Conservation (phyloP, 2,888 invertebrate genomes). For the Flexamia atlantica region DNA sequence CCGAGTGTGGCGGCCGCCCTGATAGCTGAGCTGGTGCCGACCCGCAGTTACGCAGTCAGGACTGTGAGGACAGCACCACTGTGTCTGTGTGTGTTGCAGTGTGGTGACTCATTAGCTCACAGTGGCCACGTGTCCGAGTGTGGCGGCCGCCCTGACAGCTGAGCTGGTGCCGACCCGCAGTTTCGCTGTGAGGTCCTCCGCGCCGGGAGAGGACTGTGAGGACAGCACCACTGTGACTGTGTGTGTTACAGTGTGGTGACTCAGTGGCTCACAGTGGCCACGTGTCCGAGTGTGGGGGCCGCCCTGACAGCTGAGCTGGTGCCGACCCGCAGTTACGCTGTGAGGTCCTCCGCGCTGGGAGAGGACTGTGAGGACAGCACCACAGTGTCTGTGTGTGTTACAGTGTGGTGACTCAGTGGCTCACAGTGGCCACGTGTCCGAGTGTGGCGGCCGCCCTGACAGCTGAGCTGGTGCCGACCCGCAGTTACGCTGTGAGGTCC, state of each 20-base stretch:
- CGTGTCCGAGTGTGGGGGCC: conserved; percentile 73
- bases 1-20: conserved; percentile 73
- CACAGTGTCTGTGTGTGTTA: conserved; percentile 84
- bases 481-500: conserved; percentile 83
- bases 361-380: conserved; percentile 89
- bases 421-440: conserved; percentile 61
- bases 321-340: conserved; percentile 74
- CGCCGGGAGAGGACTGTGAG: conserved; percentile 88
- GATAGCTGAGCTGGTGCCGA: conserved; percentile 61
- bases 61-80: conserved; percentile 74
- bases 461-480: conserved; percentile 88
- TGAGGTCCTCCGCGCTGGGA: conserved; percentile 84
- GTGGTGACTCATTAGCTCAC: conserved; percentile 27
- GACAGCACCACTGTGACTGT: conserved; percentile 87
- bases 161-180: conserved; percentile 6
- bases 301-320: conserved; percentile 69
- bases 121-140: conserved; percentile 69
- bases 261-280: conserved; percentile 28
- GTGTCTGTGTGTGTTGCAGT: too few relatives aligned
- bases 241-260: conserved; percentile 73
- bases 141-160: conserved; percentile 73
- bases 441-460: conserved; percentile 77
- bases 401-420: conserved; percentile 50
- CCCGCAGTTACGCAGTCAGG: conserved; percentile 77
- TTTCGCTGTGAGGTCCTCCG: conserved; percentile 82